These are phyloP conservation scores for Spongilla lacustris DNA, from an alignment of 37 sponge, comb jelly and placozoan species.

Conservation along the genomic window DNA sequence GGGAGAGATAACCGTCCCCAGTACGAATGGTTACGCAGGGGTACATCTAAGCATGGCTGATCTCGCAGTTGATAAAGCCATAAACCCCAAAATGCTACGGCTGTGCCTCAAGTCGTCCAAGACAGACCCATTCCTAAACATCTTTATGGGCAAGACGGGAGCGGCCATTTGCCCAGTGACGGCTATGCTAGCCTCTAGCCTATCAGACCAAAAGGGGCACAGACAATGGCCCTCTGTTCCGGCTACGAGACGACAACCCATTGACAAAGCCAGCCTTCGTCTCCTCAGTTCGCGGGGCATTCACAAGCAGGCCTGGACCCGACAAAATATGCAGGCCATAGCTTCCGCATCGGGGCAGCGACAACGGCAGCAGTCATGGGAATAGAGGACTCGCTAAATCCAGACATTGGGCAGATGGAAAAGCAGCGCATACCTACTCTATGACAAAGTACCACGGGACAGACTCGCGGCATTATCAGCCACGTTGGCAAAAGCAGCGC, in stretches of 20 bases:
- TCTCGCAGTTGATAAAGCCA: constrained; percentile 15
- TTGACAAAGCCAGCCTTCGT: constrained; percentile 11
- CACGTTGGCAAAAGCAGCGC: constrained; percentile 2
- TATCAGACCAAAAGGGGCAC: constrained; percentile 5
- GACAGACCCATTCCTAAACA: constrained; percentile 28
- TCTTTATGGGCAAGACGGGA: constrained; percentile 15
- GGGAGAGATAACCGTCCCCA: constrained; percentile 20
- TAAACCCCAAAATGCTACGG: not conserved
- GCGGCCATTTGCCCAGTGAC: constrained; percentile 24
- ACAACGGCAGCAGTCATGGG: constrained; percentile 21
- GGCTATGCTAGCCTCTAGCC: constrained; percentile 4
- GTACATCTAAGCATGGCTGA: constrained; percentile 10
- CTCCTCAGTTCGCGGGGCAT: not conserved
- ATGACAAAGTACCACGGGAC: constrained; percentile 14
- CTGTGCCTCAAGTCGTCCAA: constrained; percentile 18
- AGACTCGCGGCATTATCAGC: not conserved
- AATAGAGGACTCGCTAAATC: constrained; percentile 17
- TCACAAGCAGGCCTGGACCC: constrained; percentile 20
- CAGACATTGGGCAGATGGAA: constrained; percentile 34
- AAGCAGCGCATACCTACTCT: constrained; percentile 18
- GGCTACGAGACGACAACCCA: not conserved
- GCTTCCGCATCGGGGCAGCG: constrained; percentile 45
- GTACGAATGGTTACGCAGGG: constrained; percentile 3
- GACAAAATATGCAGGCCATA: constrained; percentile 17
- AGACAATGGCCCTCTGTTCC: constrained; percentile 14